Evolutionary conservation across 2,888 invertebrate species (phyloP).

Genomic region (Drymonia ruficornis): DNA sequence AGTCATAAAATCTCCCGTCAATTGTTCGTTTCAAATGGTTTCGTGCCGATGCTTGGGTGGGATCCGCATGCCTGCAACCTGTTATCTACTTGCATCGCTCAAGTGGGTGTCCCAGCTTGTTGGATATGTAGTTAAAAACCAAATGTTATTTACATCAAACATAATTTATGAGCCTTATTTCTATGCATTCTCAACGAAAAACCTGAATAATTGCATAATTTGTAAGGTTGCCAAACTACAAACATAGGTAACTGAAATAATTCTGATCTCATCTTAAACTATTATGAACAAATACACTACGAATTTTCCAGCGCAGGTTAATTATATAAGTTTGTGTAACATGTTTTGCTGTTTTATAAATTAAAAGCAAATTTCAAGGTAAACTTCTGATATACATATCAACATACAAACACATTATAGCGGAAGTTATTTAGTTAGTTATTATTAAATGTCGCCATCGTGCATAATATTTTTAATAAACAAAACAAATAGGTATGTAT

Average conservation of each 20-base stretch:
- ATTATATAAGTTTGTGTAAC: no score
- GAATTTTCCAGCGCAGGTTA: neutral
- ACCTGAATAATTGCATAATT: slow-evolving; percentile 6
- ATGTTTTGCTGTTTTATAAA: no score
- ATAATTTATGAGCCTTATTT: slow-evolving; percentile 3
- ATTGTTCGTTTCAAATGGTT: slow-evolving; percentile 42
- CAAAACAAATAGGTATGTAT: no score
- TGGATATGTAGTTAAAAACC: slow-evolving; percentile 19
- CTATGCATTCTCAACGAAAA: slow-evolving; percentile 2
- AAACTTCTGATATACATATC: no score
- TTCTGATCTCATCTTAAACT: neutral
- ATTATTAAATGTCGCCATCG: no score
- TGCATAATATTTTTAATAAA: no score
- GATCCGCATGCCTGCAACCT: slow-evolving; percentile 29
- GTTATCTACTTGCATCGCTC: slow-evolving; percentile 26
- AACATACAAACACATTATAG: no score
- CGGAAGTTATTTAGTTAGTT: no score
- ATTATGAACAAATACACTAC: neutral
- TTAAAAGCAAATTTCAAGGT: no score
- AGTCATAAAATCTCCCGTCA: slow-evolving; percentile 50
- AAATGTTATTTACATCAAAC: slow-evolving; percentile 16
- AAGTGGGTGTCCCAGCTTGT: slow-evolving; percentile 33
- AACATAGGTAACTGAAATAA: neutral
- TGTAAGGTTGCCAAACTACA: neutral
- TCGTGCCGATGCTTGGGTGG: slow-evolving; percentile 44